These are phyloP conservation scores for Willisornis vidua DNA, from an alignment of 2,113 vertebrate species.

Conservation along the genomic window DNA sequence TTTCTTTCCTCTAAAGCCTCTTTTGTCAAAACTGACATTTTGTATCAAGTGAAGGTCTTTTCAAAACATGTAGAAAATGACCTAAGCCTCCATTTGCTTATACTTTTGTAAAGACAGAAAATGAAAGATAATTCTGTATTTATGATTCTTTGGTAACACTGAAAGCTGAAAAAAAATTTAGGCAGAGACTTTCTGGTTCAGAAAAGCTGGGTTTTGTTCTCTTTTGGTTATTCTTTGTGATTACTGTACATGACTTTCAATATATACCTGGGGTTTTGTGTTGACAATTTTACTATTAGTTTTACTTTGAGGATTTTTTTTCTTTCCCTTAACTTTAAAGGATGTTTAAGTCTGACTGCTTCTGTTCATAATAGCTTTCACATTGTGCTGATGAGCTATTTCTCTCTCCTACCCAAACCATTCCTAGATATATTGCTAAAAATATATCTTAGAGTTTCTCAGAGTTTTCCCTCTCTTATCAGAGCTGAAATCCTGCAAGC, in stretches of 20 bases:
- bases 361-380: neutral
- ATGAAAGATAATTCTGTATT: neutral
- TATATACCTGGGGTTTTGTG: neutral
- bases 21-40: neutral
- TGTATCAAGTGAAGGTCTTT: neutral
- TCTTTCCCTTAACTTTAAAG: neutral
- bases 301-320: neutral
- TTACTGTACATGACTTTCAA: neutral
- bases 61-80: neutral
- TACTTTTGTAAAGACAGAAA: neutral
- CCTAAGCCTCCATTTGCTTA: neutral
- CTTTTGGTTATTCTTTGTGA: neutral
- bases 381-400: neutral
- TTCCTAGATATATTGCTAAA: neutral
- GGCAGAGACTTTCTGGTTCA: neutral
- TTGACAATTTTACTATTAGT: neutral
- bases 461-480: neutral
- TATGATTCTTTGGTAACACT: neutral
- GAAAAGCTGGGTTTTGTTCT: neutral
- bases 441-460: neutral
- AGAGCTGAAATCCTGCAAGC: rapidly evolving
- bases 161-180: neutral
- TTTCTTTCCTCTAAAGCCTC: neutral
- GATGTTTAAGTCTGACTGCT: neutral
- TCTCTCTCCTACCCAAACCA: neutral